Evolutionary conservation across 2,888 invertebrate species (phyloP), one percentile per base, ranked within the genome.

Genomic region (Lasioglossum oenotherae): DNA sequence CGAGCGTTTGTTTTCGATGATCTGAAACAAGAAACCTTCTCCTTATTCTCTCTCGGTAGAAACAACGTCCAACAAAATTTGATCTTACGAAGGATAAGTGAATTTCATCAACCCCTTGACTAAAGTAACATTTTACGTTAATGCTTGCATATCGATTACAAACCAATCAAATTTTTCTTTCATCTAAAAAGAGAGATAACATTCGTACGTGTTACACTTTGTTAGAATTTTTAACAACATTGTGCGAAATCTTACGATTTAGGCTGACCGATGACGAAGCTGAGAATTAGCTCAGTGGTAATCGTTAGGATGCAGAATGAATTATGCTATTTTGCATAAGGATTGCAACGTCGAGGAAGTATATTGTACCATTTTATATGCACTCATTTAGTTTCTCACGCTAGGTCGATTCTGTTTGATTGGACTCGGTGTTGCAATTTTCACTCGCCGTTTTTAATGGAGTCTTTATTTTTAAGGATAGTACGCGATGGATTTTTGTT

Each of bases 1-100:
- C 94, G 90, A 92, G 92, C 49, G 93, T 91, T 90, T 94, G 95
- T 87, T 95, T 95, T 84, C 95, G 92, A 84, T 94, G 94, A 92
- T 95, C 95, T 95, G 94, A 84, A 91, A 91, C 74, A 80, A 80
- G 72, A 73, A 88, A 44, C 2, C 10, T 12, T 23, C 23, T 16
- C 4, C 4, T 75, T 41, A 74, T 12, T 49, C 5, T 4, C 35
- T 35, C 46, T 27, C 16, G 2, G 5, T 19, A 49, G 4, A 8
- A 31, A 31, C 10, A 57, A 5, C 46, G 1, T 46, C 14, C 16
- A 46, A 46, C 4, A 46, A 46, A 44, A 14, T 44, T 44, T 44
- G 0, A 14, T 44, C 4, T 44, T 44, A 14, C 44, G 14, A 44
- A 14, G 0, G 14, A 14, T 44, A 44, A 0, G 0, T 44, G 4